phyloP scores from a whole-genome alignment of 2,888 invertebrate species.

The Drosophila recens region DNA sequence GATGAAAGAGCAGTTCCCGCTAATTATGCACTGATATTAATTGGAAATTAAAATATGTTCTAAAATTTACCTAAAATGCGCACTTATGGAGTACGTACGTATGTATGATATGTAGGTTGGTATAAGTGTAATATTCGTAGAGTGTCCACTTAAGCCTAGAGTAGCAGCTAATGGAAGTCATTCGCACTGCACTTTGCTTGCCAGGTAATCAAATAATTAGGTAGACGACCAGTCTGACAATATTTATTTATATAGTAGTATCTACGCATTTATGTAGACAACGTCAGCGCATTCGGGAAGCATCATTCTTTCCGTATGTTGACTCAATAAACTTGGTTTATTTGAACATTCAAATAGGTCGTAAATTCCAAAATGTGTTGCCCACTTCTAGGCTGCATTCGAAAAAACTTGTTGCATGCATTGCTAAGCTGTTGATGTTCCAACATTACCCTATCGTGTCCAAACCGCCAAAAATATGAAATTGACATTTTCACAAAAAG shows the following conservation, averaged over 20 bases:
- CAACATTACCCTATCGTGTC: no score
- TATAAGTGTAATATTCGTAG: conserved; percentile 6
- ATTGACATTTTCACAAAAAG: no score
- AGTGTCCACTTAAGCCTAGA: background rate
- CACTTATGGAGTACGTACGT: background rate
- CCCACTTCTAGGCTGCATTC: background rate
- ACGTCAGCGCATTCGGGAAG: conserved; percentile 7
- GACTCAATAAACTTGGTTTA: conserved; percentile 19
- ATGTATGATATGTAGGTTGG: background rate
- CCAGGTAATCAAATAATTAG: background rate
- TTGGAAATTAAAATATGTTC: background rate
- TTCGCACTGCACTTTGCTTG: conserved; percentile 9
- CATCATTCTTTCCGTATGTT: conserved; percentile 31
- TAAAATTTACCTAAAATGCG: background rate
- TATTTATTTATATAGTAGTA: conserved; percentile 1
- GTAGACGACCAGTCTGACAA: background rate
- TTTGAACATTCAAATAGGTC: no score
- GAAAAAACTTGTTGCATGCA: background rate
- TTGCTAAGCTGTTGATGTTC: background rate
- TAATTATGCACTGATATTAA: conserved; percentile 5
- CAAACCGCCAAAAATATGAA: no score
- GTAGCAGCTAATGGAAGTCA: conserved; percentile 3
- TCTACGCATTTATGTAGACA: background rate
- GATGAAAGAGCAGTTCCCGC: conserved; percentile 24
- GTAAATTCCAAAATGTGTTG: background rate